These are phyloP conservation scores for Halichoerus grypus DNA, from an alignment of 2,113 vertebrate species.

Conservation along the genomic window DNA sequence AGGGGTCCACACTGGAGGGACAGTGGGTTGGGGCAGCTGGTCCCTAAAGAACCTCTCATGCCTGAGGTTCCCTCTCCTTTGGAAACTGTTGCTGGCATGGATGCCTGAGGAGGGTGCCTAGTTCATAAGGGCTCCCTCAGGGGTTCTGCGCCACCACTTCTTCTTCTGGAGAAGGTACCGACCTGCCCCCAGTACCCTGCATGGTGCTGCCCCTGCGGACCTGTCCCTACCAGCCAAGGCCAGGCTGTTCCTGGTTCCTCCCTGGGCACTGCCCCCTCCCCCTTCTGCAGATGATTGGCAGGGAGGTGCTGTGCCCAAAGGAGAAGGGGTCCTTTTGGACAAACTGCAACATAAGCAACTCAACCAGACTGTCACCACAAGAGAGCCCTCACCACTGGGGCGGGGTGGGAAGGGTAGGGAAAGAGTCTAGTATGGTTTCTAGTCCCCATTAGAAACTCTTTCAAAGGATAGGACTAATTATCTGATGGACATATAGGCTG, in stretches of 20 bases:
- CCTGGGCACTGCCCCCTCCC: fast-evolving
- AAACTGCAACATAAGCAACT: background rate
- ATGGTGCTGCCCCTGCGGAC: too few species aligned
- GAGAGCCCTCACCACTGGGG: background rate
- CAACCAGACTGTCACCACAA: background rate
- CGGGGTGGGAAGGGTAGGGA: background rate
- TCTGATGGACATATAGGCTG: background rate
- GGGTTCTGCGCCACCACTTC: background rate
- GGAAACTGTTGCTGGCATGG: background rate
- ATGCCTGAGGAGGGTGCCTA: too few species aligned
- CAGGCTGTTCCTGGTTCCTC: background rate
- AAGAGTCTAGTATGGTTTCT: background rate
- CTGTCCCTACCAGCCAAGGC: background rate
- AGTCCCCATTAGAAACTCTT: background rate
- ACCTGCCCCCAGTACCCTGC: too few species aligned
- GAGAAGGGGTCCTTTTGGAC: background rate
- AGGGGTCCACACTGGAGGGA: background rate
- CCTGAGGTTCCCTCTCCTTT: background rate
- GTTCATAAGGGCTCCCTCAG: fast-evolving
- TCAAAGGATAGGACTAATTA: background rate
- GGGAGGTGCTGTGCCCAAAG: background rate
- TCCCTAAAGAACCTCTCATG: background rate
- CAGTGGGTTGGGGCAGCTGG: background rate
- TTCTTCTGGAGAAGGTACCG: background rate
- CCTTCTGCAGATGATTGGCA: background rate